phyloP scores from a whole-genome alignment of 2,888 invertebrate genomes.

The Shargacucullia verbasci region DNA sequence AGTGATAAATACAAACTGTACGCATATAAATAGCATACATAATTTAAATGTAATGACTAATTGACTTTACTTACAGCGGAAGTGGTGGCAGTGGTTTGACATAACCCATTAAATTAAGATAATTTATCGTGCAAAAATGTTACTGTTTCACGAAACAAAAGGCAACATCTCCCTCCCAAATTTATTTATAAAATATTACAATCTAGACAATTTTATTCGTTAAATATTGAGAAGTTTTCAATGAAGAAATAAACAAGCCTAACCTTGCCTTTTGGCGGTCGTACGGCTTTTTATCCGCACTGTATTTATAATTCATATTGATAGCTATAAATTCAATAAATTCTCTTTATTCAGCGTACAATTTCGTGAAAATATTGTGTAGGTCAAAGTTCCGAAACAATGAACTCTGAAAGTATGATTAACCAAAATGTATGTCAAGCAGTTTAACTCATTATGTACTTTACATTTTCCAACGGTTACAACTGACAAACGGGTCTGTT shows the following conservation, averaged over 20 bases:
- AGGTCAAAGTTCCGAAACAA: not conserved
- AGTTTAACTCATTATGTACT: constrained; percentile 2
- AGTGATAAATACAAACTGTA: constrained; percentile 27
- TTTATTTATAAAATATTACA: no score
- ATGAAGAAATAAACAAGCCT: constrained; percentile 24
- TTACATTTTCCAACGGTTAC: constrained; percentile 23
- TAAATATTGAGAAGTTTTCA: constrained; percentile 34
- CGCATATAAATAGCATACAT: not conserved
- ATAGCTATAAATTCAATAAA: constrained; percentile 15
- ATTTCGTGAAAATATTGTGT: no score
- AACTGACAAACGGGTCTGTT: constrained; percentile 21
- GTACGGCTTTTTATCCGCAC: constrained; percentile 32
- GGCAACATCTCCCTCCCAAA: not conserved
- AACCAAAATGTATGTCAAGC: constrained; percentile 27
- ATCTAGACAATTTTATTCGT: not conserved
- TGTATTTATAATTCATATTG: constrained; percentile 1
- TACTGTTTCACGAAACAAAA: not conserved
- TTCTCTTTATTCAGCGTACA: no score
- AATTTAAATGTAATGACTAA: constrained; percentile 11
- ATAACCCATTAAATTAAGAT: constrained; percentile 39
- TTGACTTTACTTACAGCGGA: constrained; percentile 33
- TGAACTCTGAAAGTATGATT: constrained; percentile 24
- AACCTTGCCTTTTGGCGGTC: constrained; percentile 32
- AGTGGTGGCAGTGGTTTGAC: constrained; percentile 51
- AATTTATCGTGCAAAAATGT: constrained; percentile 10